Percentiles rank a stretch among this genome's conserved stretches.
Evolutionary conservation across 2,797 vertebrate species (phyloP).

Genomic region (Sorex maritimensis): DNA sequence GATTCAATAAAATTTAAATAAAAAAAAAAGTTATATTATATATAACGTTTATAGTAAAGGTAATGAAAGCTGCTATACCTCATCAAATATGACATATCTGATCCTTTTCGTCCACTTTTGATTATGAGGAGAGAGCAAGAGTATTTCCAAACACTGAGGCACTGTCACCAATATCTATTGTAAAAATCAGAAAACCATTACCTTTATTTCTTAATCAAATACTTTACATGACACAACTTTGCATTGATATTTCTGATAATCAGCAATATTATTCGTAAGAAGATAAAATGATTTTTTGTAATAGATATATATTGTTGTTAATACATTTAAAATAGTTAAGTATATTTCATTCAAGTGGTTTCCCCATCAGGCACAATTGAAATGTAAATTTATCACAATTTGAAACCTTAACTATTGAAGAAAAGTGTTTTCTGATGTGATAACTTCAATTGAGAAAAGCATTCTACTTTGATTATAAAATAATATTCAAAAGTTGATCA

Average conservation of each 20-base stretch:
- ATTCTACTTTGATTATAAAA: background rate
- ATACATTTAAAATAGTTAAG: background rate
- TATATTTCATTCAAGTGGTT: background rate
- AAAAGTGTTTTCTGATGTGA: background rate
- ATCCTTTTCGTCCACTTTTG: conserved; percentile 86
- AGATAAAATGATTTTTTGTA: background rate
- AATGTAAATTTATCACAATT: conserved; percentile 2
- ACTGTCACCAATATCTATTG: conserved; percentile 87
- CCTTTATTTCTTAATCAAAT: background rate
- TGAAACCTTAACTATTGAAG: background rate
- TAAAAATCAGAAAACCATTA: conserved; percentile 63
- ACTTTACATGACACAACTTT: background rate
- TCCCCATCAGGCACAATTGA: background rate
- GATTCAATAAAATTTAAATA: too few relatives aligned
- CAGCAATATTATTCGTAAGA: background rate
- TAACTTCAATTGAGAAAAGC: background rate
- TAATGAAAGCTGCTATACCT: conserved; percentile 79
- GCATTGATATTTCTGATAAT: background rate
- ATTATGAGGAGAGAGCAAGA: conserved; percentile 83
- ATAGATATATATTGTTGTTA: background rate
- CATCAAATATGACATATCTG: conserved; percentile 88
- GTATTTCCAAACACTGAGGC: conserved; percentile 88
- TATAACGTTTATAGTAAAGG: background rate
- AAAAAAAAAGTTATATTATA: background rate
- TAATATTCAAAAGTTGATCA: background rate